phyloP scores from a whole-genome alignment of 2,888 invertebrate species.

The Ypsolopha sequella region DNA sequence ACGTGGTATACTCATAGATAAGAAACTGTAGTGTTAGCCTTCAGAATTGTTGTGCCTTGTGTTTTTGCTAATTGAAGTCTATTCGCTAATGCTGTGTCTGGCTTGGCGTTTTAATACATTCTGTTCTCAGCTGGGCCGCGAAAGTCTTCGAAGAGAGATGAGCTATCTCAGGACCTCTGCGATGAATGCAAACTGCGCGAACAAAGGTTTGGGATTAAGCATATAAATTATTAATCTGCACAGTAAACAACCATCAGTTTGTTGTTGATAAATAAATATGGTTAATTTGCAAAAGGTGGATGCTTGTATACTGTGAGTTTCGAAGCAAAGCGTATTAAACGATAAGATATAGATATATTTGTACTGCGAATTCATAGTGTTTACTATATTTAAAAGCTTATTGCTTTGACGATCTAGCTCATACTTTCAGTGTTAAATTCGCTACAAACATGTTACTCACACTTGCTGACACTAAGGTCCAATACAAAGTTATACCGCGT shows the following conservation, averaged over 20 bases:
- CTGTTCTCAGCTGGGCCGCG: not conserved
- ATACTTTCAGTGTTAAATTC: not conserved
- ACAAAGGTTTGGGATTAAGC: not conserved
- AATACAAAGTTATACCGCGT: not conserved
- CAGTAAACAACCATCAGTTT: not conserved
- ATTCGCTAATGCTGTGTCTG: not conserved
- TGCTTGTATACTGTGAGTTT: not conserved
- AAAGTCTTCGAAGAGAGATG: not conserved
- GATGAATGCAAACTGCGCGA: not conserved
- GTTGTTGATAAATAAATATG: not conserved
- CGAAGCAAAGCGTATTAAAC: not conserved
- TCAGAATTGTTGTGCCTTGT: not conserved
- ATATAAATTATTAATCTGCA: not conserved
- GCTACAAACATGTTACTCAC: not conserved
- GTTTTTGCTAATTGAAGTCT: not conserved
- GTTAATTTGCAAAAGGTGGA: not conserved
- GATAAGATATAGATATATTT: not conserved
- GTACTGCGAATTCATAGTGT: not conserved
- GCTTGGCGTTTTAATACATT: not conserved
- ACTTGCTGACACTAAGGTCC: not conserved
- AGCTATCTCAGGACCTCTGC: not conserved
- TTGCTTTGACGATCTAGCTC: not conserved
- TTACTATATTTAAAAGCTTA: not conserved
- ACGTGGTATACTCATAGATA: not conserved
- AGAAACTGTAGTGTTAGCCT: not conserved